These are phyloP conservation scores for Dipodomys ordii DNA, from an alignment of 2,113 vertebrate genomes.

Conservation along the genomic window DNA sequence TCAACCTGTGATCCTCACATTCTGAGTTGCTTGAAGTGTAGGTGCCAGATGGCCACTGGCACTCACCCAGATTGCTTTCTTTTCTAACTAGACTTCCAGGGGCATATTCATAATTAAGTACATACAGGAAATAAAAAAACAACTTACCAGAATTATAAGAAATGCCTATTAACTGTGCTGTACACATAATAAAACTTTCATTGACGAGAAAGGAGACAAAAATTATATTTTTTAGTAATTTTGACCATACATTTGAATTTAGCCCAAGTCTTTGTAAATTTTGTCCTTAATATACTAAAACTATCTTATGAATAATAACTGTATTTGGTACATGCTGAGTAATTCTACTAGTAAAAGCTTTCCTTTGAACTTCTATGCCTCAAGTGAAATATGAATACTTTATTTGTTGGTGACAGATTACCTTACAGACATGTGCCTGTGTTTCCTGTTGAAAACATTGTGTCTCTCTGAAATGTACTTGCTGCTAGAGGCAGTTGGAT, in stretches of 20 bases:
- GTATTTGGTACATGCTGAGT: not conserved
- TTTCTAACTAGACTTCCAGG: not conserved
- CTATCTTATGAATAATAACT: not conserved
- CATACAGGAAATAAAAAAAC: not conserved
- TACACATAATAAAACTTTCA: not conserved
- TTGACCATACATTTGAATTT: not conserved
- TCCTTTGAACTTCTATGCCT: constrained; percentile 64
- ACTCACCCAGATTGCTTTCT: not conserved
- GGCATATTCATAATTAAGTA: not conserved
- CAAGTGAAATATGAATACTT: constrained; percentile 70
- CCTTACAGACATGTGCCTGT: constrained; percentile 61
- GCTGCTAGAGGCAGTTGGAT: constrained; percentile 80
- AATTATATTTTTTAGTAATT: not conserved
- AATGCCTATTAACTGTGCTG: not conserved
- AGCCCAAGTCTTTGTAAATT: not conserved
- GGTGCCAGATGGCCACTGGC: too few species aligned
- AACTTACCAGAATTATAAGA: not conserved
- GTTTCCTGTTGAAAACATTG: constrained; percentile 79
- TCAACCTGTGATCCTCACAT: too few species aligned
- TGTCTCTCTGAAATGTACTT: constrained; percentile 76
- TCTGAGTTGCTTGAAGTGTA: too few species aligned
- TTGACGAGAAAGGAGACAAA: not conserved
- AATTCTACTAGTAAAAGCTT: constrained; percentile 53
- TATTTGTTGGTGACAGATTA: constrained; percentile 76
- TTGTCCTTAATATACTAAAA: not conserved